Base-by-base conservation (phyloP, 2,888 invertebrate genomes). In the Eubasilissa splendida region DNA sequence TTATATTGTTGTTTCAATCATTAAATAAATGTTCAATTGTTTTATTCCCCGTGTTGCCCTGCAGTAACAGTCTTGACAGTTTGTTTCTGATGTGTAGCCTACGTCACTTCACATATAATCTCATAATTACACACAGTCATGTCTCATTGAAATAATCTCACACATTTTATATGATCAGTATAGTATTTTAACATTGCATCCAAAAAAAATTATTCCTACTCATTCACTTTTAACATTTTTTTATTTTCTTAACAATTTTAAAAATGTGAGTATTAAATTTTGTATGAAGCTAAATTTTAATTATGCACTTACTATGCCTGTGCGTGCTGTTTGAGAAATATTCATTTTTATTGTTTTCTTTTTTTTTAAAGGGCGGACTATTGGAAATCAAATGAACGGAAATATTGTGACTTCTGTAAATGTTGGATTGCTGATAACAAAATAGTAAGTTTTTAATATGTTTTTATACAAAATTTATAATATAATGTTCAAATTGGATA, bases 401-500 rank as follows among this genome's bases (percentile, higher is more conserved):
- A 99, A 88, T 98, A 95, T 88, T 99, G 99, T 87, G 98, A 99
- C 85, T 97, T 97, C 88, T 99, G 99, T 90, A 98, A 99, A 89
- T 98, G 98, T 87, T 99, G 99, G 99, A 96, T 98, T 85, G 96
- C 98, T 77, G 98, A 99, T 88, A 99, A 99, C 87, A 97, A 97
- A 92, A 96, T 97, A 77, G 95, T 95, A 89, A 92, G 92, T 71
- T 9, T n/a, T n/a, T n/a, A n/a, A n/a, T n/a, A n/a, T 42, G 42
- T 42, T 42, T 66, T 50, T 77, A 50, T 42, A 1, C 42, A 42
- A 42, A 42, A 5, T 5, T 42, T 7, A 42, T 42, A 42, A 42
- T 42, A 7, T 7, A 42, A 42, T 42, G 42, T 5, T 4, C 42
- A 42, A 42, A 0, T 5, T 42, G 42, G 0, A 7, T 42, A 4